Percentiles rank a stretch among this genome's conserved stretches.
phyloP scores from a whole-genome alignment of 2,113 vertebrate genomes.

The Siniperca chuatsi region DNA sequence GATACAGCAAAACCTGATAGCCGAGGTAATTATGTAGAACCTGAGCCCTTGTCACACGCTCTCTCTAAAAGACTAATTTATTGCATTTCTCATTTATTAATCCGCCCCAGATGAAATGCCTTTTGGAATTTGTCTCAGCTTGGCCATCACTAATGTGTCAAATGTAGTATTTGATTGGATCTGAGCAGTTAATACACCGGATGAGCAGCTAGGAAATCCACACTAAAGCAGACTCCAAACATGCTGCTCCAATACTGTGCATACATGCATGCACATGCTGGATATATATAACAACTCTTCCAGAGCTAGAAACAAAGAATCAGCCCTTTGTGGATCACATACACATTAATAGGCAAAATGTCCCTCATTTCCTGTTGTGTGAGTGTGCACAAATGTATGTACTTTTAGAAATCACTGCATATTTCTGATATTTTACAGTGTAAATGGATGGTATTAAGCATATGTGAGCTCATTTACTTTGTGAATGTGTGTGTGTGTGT shows the following conservation, averaged over 20 bases:
- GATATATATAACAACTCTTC: background rate
- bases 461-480: constrained; percentile 25
- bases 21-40: constrained; percentile 7
- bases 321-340: background rate
- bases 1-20: background rate
- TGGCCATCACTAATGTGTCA: constrained; percentile 6
- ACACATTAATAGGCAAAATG: background rate
- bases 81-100: constrained; percentile 23
- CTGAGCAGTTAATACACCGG: constrained; percentile 19
- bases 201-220: background rate
- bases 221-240: background rate
- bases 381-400: background rate
- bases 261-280: too few species aligned
- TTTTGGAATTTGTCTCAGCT: constrained; percentile 42
- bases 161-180: constrained; percentile 28
- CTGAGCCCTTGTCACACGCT: background rate
- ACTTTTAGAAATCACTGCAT: background rate
- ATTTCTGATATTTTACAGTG: constrained; percentile 9
- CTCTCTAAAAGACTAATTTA: constrained; percentile 15
- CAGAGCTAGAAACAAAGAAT: background rate
- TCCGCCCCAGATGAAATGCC: constrained; percentile 1
- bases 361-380: background rate
- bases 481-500: constrained; percentile 1
- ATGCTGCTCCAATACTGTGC: background rate
- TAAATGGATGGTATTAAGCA: background rate